Evolutionary conservation across 2,888 invertebrate genomes (phyloP), one percentile per base, ranked within the genome.

Genomic region (Minunthozetes semirufus): DNA sequence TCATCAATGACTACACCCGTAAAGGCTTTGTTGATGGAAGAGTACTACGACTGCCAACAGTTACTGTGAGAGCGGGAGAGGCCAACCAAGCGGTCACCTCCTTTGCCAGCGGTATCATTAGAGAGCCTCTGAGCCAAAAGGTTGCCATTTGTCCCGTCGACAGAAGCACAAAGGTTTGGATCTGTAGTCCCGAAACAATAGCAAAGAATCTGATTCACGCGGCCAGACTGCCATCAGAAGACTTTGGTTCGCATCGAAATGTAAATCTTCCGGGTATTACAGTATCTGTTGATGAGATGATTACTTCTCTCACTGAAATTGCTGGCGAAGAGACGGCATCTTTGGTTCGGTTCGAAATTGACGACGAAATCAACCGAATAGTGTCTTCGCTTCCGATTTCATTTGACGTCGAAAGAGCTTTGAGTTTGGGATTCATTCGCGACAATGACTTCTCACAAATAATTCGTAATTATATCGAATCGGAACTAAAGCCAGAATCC

Each of bases 201-300:
- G 29, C 38, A 6, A 33, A 66, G 29, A 66, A 66, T n/a, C 19
- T 66, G 19, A 66, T 66, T 15, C 66, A 66, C 42, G 66, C 66
- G 19, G 22, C 66, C 3, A 33, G 13, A 38, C 66, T 66, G 2
- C 66, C 66, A 22, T 9, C 66, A 4, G 19, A 19, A 38, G 66
- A 38, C n/a, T 66, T 66, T 38, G 66, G 66, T 38, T 17, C 19
- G 19, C 42, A 66, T 13, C 6, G 38, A 13, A 33, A 19, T n/a
- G 66, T 66, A 19, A 66, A 29, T 42, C 42, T 66, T n/a, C 66
- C 66, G 9, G 66, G 66, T n/a, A 66, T 66, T 66, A 38, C 66
- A 5, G 66, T 66, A 3, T 38, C 38, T 19, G 42, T 66, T 1
- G n/a, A 66, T 1, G n/a, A 66, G 1, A 66, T 66, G 66, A 17